Evolutionary conservation across 2,113 vertebrate genomes (phyloP).

Genomic region (Menura novaehollandiae): DNA sequence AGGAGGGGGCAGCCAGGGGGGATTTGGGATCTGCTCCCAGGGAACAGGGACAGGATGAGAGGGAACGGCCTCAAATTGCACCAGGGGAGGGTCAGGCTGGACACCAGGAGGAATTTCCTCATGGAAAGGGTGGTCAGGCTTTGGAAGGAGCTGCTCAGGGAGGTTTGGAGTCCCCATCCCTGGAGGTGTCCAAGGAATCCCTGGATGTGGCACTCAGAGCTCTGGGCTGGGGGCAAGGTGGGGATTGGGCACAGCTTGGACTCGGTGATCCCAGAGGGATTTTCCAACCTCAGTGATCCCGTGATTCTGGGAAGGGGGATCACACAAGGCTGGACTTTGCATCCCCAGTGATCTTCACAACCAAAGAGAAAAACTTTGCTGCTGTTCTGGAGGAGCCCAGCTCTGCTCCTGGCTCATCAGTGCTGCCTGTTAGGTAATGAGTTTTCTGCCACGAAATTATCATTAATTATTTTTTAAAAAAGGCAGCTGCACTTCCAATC

Average conservation of each 20-base stretch:
- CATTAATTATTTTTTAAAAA: neutral
- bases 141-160: neutral
- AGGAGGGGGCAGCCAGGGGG: neutral
- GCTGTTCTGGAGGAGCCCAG: neutral
- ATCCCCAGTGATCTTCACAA: neutral
- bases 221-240: neutral
- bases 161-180: neutral
- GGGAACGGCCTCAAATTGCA: neutral
- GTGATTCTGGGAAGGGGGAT: neutral
- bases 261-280: neutral
- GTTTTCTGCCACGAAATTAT: neutral
- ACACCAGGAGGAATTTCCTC: neutral
- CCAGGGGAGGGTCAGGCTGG: neutral
- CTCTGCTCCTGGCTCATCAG: neutral
- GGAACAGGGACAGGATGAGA: neutral
- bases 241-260: accelerated
- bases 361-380: neutral
- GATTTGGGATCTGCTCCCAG: neutral
- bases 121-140: neutral
- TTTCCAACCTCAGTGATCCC: neutral
- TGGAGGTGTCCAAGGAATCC: neutral
- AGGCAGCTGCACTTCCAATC: neutral
- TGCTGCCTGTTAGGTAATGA: neutral
- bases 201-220: neutral
- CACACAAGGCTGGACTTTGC: neutral